Evolutionary conservation across 92 coral and sea anemone species (phyloP).

Genomic region (Palythoa grandiflora): DNA sequence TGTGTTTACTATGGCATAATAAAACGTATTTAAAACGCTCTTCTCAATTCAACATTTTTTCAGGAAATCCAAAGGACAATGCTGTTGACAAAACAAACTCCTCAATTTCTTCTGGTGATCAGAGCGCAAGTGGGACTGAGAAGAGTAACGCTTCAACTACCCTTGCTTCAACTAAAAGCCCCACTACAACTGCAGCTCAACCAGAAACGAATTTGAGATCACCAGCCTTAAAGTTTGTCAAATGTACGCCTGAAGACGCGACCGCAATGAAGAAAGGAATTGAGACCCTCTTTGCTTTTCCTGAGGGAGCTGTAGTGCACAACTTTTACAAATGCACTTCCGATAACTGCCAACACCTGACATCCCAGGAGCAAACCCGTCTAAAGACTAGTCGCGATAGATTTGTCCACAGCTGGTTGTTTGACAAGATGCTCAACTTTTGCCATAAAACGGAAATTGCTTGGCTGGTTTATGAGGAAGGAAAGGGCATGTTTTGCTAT

Average conservation of each 20-base stretch:
- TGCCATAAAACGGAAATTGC: neutral
- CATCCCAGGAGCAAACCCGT: constrained; percentile 52
- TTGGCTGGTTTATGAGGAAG: neutral
- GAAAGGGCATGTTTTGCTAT: neutral
- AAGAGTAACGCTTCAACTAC: constrained; percentile 4
- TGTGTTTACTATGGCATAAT: constrained; percentile 39
- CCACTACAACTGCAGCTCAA: constrained; percentile 3
- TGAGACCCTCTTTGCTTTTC: constrained; percentile 50
- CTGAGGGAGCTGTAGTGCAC: constrained; percentile 45
- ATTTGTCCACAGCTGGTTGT: constrained; percentile 54
- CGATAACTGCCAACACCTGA: constrained; percentile 54
- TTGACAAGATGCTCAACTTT: neutral
- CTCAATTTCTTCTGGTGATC: constrained; percentile 26
- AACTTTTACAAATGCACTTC: constrained; percentile 56
- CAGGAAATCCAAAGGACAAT: constrained; percentile 52
- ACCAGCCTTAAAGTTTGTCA: neutral
- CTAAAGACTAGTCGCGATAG: constrained; percentile 48
- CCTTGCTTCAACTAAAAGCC: constrained; percentile 2
- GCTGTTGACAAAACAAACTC: constrained; percentile 48
- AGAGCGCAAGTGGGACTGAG: constrained; percentile 46
- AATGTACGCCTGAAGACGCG: constrained; percentile 29
- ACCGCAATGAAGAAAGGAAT: constrained; percentile 42
- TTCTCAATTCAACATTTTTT: constrained; percentile 22
- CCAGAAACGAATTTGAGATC: constrained; percentile 2
- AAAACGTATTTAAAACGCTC: constrained; percentile 1